Conservation (phyloP, 1,140 invertebrate genomes). For the Cydia splendana region DNA sequence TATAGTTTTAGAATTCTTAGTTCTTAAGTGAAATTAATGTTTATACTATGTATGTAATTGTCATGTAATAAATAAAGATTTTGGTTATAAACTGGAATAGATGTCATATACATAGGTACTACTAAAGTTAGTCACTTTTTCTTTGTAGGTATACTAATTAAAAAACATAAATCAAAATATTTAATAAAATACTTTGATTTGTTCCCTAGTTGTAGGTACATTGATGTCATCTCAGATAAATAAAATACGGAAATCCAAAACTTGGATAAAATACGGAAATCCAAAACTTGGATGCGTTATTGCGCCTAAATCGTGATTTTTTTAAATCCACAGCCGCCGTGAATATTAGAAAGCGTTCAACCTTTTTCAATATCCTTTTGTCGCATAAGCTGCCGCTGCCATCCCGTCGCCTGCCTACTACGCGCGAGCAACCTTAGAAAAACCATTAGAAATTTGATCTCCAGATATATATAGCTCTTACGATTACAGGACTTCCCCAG, state of each 20-base stretch:
- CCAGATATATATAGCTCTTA: neutral
- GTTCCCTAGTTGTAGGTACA: no score
- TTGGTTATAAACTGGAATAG: no score
- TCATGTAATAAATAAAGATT: no score
- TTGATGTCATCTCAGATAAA: neutral
- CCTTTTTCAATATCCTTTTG: conserved; percentile 15
- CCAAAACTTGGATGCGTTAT: neutral
- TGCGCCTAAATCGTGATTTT: neutral
- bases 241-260: no score
- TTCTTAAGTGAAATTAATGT: no score
- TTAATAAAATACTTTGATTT: no score
- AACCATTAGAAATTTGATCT: neutral
- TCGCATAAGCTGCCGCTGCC: neutral
- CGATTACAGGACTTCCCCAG: neutral
- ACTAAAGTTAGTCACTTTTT: no score
- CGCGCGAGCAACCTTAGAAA: neutral
- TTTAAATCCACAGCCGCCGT: neutral
- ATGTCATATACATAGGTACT: no score
- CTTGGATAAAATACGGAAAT: neutral
- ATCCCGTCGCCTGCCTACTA: neutral
- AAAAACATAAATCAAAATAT: no score
- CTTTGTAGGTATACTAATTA: no score
- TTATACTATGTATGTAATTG: no score
- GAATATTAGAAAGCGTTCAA: conserved; percentile 12
- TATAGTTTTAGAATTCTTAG: no score